A percentile compares a stretch with the other conserved stretches of the same genome.
These are phyloP conservation scores for Fregetta grallaria DNA, from an alignment of 2,113 vertebrate species.

Conservation along the genomic window DNA sequence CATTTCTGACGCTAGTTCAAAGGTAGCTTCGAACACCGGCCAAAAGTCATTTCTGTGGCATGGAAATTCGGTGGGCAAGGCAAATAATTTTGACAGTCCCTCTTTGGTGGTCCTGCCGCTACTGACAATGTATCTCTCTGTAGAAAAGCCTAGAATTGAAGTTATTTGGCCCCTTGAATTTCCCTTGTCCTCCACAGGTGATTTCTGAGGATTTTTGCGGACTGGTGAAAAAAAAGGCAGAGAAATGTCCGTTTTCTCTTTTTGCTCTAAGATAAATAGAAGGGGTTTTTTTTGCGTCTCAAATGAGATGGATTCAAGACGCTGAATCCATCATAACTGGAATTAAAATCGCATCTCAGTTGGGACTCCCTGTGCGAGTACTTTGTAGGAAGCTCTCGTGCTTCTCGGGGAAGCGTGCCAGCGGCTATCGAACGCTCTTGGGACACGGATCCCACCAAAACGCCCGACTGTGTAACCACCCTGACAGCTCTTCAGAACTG, in stretches of 20 bases:
- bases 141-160: background rate
- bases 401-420: background rate
- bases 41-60: background rate
- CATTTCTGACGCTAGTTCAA: background rate
- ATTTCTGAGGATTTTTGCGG: background rate
- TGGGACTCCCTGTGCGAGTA: no score
- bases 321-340: accelerated
- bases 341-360: background rate
- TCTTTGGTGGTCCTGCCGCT: background rate
- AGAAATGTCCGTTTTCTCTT: background rate
- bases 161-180: background rate
- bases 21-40: accelerated
- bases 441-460: background rate
- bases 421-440: accelerated
- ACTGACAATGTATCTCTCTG: accelerated
- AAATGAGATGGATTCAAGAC: background rate
- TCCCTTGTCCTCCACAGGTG: background rate
- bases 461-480: accelerated
- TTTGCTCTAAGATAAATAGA: background rate
- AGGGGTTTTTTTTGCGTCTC: accelerated
- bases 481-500: background rate
- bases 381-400: accelerated
- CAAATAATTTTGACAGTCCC: background rate
- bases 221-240: background rate
- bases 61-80: background rate